Evolutionary conservation across 2,888 invertebrate genomes (phyloP), one percentile per base, ranked within the genome.

Genomic region (Drosophila barbarae): DNA sequence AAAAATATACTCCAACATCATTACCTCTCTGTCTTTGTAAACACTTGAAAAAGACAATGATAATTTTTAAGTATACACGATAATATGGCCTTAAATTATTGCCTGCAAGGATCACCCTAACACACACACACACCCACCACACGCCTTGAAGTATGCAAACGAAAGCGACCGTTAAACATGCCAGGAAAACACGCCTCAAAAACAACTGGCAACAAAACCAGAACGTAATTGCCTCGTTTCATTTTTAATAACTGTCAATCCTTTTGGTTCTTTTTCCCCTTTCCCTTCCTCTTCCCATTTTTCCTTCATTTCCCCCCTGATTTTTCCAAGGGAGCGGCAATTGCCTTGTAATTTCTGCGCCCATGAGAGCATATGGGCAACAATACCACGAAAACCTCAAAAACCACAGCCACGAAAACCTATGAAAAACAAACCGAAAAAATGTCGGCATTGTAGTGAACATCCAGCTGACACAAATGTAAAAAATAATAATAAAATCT

Each of bases 221-320:
- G 64, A 71, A 80, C 74, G 77, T 84, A 82, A 82, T 82, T 82
- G 77, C 73, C 81, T 79, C 77, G 75, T 82, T 82, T 84, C 75
- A 70, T 74, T 82, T 84, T 84, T 84, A 84, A 82, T 82, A 82
- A 80, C 83, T 79, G 81, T 75, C 85, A 81, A 81, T 82, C 83
- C 83, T 81, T 81, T 83, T 60, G 70, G 66, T 59, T 59, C 41
- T 56, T 51, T 46, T 35, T 13, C 32, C 32, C 18, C 18, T 13
- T 36, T 15, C n/a, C 26, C 26, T 5, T 42, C 26, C 1, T 9
- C 13, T 42, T 26, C 34, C 13, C 30, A 0, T 4, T 15, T 47
- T 15, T 12, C 26, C 26, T 3, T 42, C n/a, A 4, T 23, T 26
- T 42, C 15, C 42, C 13, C 34, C 10, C 3, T 12, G 2, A 46